Conservation (phyloP, 2,797 vertebrate species). For the Salarias fasciatus region DNA sequence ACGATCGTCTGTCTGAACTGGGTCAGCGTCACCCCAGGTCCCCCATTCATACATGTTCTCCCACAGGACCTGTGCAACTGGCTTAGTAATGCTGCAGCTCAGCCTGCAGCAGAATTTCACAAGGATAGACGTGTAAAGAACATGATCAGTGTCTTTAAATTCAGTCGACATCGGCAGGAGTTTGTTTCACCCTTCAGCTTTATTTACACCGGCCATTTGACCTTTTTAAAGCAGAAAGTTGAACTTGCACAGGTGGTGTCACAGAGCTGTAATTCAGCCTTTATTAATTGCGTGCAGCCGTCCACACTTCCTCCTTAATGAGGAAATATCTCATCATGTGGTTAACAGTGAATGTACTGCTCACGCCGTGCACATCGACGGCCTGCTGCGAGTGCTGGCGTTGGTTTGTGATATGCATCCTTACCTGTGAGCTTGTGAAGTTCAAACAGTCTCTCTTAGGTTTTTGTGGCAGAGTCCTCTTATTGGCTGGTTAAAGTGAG, state of each 20-base stretch:
- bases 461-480: too few relatives aligned
- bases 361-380: too few relatives aligned
- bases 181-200: not conserved
- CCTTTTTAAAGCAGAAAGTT: constrained; percentile 11
- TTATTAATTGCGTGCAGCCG: too few relatives aligned
- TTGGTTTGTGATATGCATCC: too few relatives aligned
- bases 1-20: constrained; percentile 42
- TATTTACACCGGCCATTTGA: too few relatives aligned
- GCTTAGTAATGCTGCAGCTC: not conserved
- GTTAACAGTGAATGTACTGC: too few relatives aligned
- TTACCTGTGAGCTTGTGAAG: too few relatives aligned
- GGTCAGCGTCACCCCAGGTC: constrained; percentile 43
- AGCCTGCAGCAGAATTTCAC: constrained; percentile 7
- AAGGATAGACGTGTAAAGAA: not conserved
- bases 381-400: too few relatives aligned
- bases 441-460: too few relatives aligned
- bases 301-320: too few relatives aligned
- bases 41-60: constrained; percentile 5
- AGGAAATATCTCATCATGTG: too few relatives aligned
- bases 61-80: constrained; percentile 3
- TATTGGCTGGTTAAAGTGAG: too few relatives aligned
- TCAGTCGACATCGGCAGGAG: not conserved
- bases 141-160: not conserved
- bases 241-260: constrained; percentile 3
- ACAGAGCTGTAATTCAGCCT: constrained; percentile 28